A percentile compares a stretch with the other conserved stretches of the same genome.
Evolutionary conservation across 2,797 vertebrate genomes (phyloP).

Genomic region (Peromyscus nudipes): DNA sequence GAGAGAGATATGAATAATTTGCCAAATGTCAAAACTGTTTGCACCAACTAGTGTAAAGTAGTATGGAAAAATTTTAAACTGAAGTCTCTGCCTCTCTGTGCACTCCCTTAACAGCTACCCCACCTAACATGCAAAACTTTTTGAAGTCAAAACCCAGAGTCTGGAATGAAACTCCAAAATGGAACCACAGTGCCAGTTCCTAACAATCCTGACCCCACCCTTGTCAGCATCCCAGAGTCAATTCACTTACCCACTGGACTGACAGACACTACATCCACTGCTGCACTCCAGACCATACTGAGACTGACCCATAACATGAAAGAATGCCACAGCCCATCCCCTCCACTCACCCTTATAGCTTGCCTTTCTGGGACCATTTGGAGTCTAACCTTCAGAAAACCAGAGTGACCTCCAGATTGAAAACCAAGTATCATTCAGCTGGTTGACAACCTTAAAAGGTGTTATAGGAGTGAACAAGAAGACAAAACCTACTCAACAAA

Average conservation of each 20-base stretch:
- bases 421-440: not conserved
- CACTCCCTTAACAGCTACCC: no score
- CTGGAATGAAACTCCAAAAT: not conserved
- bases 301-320: not conserved
- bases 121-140: not conserved
- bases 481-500: not conserved
- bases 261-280: not conserved
- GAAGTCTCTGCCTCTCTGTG: not conserved
- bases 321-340: no score
- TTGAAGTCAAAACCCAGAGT: not conserved
- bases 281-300: not conserved
- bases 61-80: constrained; percentile 4
- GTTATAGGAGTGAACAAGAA: not conserved
- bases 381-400: not conserved
- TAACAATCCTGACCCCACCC: not conserved
- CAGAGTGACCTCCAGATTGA: not conserved
- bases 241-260: not conserved
- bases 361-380: not conserved
- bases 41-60: constrained; percentile 40
- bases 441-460: not conserved
- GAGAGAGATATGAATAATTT: not conserved
- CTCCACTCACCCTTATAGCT: not conserved
- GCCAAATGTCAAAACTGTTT: constrained; percentile 48
- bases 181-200: not conserved
- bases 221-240: not conserved